Percentiles rank a stretch among this genome's conserved stretches.
Evolutionary conservation across 2,113 vertebrate genomes (phyloP).

Genomic region (Climacteris rufus): DNA sequence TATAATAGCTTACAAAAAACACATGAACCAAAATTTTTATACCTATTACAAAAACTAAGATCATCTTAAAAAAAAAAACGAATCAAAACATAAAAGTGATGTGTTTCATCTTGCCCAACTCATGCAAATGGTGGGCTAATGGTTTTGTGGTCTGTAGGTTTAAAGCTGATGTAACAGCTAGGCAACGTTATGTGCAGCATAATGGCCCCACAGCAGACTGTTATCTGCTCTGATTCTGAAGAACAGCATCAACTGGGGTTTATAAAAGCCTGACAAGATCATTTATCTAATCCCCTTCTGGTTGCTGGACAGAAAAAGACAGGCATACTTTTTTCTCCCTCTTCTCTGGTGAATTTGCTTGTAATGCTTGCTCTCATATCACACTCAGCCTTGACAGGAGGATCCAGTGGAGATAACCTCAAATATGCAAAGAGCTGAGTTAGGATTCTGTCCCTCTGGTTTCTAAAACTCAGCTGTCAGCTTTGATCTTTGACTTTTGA

Average conservation of each 20-base stretch:
- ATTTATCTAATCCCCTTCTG: neutral
- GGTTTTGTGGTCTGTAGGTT: neutral
- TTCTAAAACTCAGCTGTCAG: constrained; percentile 11
- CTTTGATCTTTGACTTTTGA: constrained; percentile 38
- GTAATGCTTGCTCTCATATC: neutral
- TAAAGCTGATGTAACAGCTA: neutral
- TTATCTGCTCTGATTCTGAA: neutral
- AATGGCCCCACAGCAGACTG: neutral
- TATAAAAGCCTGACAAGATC: constrained; percentile 3
- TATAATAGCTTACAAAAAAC: neutral
- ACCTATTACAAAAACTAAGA: neutral
- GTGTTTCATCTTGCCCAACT: neutral
- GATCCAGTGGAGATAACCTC: neutral
- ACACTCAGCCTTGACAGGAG: constrained; percentile 2
- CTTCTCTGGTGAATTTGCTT: neutral
- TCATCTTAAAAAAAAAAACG: neutral
- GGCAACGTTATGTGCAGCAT: neutral
- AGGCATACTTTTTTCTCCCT: neutral
- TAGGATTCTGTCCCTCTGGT: neutral
- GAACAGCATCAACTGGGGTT: neutral
- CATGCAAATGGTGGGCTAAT: neutral
- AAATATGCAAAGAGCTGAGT: neutral
- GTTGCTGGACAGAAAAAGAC: neutral
- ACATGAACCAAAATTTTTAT: neutral
- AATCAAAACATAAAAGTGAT: neutral